Base-by-base conservation (phyloP, 2,888 invertebrate genomes). In the Microdon myrmicae region DNA sequence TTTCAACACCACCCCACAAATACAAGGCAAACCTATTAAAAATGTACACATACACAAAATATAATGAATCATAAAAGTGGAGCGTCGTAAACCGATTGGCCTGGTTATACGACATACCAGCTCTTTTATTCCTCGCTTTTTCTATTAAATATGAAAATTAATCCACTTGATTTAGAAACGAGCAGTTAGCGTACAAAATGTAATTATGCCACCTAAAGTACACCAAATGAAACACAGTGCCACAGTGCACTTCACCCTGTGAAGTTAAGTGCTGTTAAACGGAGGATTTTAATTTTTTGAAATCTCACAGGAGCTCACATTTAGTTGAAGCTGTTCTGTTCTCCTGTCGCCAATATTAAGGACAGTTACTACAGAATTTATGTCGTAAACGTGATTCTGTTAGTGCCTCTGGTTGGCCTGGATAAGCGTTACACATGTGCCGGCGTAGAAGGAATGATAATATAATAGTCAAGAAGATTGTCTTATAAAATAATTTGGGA, bases 61-160 rank as follows among this genome's bases (percentile, higher is more conserved):
- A 14, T 20, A 59, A 59, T 19, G 29, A 39, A 12, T 12, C 17
- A 25, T 19, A 32, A 45, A 37, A 38, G 20, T 9, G 38, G 35
- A 23, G 10, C 44, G 25, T 16, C n/a, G 26, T 44, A 23, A 14
- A 14, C 3, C 25, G 17, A 20, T 31, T 19, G 31, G 29, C 31
- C 35, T 37, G 29, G 29, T 29, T 22, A 20, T 17, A 29, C n/a
- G 20, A 13, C 19, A 39, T 31, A 43, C 23, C 14, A 20, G 29
- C 31, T 10, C 20, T 29, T 6, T 8, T 16, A 20, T 8, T 8
- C 3, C 14, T 13, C 26, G 22, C 32, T 32, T 28, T 47, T 28
- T 22, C 20, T 26, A 47, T 64, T 20, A 56, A 64, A 56, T 58
- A 64, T 58, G 56, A 51, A 64, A 64, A 47, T 53, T 51, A 64